Percentiles rank a stretch among this genome's conserved stretches.
Evolutionary conservation across 1,140 invertebrate species (phyloP).

Genomic region (Drosophila suzukii): DNA sequence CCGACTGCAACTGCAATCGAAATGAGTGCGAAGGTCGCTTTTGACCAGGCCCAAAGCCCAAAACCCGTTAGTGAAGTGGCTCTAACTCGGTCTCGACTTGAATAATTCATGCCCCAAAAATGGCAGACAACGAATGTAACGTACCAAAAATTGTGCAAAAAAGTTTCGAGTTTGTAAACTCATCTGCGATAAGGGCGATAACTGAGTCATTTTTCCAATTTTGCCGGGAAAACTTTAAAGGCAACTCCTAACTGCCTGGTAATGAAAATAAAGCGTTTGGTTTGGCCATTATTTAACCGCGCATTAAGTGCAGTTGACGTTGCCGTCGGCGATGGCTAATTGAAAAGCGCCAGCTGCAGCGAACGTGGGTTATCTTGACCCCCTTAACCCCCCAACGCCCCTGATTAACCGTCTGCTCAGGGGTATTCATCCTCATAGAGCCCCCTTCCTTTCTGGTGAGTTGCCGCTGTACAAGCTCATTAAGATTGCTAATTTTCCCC

Average conservation of each 20-base stretch:
- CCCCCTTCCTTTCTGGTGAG: neutral
- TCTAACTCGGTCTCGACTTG: conserved; percentile 5
- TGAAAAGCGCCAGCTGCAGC: conserved; percentile 4
- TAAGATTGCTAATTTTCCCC: neutral
- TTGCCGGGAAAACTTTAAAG: neutral
- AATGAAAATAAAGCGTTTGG: conserved; percentile 21
- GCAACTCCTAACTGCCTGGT: neutral
- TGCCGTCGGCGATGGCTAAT: neutral
- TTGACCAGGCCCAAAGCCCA: conserved; percentile 6
- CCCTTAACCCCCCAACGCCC: neutral
- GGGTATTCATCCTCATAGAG: neutral
- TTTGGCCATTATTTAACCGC: conserved; percentile 14
- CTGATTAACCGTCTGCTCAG: neutral
- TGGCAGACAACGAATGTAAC: neutral
- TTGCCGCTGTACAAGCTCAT: conserved; percentile 4
- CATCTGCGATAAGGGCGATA: conserved; percentile 1
- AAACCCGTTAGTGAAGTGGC: conserved; percentile 12
- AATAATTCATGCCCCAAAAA: conserved; percentile 3
- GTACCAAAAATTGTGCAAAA: neutral
- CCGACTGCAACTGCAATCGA: conserved; percentile 42
- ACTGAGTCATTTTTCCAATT: conserved; percentile 3
- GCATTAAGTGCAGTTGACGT: conserved; percentile 15
- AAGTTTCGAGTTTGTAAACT: neutral
- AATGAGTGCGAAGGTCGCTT: conserved; percentile 33
- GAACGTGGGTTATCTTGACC: conserved; percentile 1